Conservation (phyloP, 2,797 vertebrate species). For the Lutjanus argentimaculatus region DNA sequence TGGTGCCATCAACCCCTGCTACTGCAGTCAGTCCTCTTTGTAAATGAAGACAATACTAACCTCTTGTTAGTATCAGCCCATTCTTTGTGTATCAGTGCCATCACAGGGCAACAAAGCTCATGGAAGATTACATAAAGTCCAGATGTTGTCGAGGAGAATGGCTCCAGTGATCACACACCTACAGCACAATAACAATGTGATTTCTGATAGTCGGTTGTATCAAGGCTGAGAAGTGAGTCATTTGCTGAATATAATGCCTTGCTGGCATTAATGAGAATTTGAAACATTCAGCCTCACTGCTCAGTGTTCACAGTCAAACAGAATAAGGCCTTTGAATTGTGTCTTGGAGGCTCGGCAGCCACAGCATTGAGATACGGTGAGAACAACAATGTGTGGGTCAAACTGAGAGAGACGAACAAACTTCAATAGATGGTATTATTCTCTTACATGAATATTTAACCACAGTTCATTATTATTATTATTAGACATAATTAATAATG, state of each 20-base stretch:
- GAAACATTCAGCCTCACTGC: constrained; percentile 14
- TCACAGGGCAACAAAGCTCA: neutral
- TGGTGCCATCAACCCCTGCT: too few species aligned
- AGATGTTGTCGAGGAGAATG: neutral
- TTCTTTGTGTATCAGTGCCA: neutral
- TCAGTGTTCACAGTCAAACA: constrained; percentile 49
- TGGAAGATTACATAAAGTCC: neutral
- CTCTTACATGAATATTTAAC: constrained; percentile 48
- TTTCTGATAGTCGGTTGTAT: neutral
- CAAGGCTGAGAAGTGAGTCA: constrained; percentile 23
- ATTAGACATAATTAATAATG: constrained; percentile 12
- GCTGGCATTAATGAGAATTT: constrained; percentile 36
- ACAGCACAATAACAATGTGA: neutral
- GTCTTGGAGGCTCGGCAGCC: constrained; percentile 7
- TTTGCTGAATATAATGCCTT: constrained; percentile 13
- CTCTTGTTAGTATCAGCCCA: neutral
- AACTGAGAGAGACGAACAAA: constrained; percentile 6
- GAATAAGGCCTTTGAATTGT: constrained; percentile 32
- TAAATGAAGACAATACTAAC: neutral
- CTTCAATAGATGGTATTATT: constrained; percentile 21
- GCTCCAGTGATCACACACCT: neutral
- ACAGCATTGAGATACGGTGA: neutral
- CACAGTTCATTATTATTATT: constrained; percentile 22
- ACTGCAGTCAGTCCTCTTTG: neutral
- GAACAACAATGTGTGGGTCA: constrained; percentile 33